A percentile compares a stretch with the other conserved stretches of the same genome.
Evolutionary conservation across 2,113 vertebrate species (phyloP).

Genomic region (Accipiter virgatus): DNA sequence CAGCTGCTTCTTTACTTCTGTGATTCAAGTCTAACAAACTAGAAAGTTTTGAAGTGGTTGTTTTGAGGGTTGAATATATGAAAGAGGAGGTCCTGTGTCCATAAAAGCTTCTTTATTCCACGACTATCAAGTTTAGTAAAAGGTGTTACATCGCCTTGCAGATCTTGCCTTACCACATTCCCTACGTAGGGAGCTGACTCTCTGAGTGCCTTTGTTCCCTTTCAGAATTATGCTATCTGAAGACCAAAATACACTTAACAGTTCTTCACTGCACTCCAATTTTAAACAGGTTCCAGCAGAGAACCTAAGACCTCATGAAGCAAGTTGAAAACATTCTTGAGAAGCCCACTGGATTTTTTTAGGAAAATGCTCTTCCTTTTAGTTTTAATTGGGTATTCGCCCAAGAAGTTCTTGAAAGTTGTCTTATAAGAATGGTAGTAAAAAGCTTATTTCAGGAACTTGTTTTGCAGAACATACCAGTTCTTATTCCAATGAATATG

Average conservation of each 20-base stretch:
- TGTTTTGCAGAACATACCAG: background rate
- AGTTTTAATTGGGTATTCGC: background rate
- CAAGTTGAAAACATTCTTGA: background rate
- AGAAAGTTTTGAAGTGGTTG: background rate
- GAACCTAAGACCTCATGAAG: background rate
- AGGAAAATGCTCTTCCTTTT: background rate
- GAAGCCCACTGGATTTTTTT: background rate
- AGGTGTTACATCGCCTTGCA: background rate
- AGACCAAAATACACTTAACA: background rate
- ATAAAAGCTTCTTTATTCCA: background rate
- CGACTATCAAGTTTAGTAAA: background rate
- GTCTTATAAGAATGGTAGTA: background rate
- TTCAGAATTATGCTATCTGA: background rate
- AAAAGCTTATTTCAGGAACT: constrained; percentile 5
- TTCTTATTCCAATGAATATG: background rate
- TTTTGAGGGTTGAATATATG: background rate
- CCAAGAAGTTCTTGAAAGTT: background rate
- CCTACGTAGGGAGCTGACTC: background rate
- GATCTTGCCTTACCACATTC: background rate
- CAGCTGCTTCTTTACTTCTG: background rate
- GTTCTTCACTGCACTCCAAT: background rate
- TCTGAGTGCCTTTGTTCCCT: background rate
- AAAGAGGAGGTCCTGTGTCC: background rate
- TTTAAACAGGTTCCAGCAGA: background rate
- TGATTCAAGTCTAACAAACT: background rate